A percentile compares a stretch with the other conserved stretches of the same genome.
Conservation (phyloP, 2,888 invertebrate species). For the Hirtodrosophila duncani region DNA sequence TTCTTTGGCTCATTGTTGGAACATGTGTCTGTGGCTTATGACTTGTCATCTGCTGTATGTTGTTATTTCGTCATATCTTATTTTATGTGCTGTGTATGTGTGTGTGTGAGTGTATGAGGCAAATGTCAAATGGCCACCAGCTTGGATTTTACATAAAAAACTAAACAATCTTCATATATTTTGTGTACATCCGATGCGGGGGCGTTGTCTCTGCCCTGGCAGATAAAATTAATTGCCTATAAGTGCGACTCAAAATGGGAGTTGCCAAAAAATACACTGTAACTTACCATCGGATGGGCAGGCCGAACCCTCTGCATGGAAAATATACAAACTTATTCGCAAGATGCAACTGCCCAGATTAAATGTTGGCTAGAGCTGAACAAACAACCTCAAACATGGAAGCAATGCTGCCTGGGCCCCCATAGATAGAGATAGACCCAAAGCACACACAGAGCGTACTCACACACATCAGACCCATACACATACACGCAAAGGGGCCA, state of each 20-base stretch:
- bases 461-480: conserved; percentile 8
- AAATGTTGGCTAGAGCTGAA: conserved; percentile 43
- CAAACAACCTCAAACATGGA: conserved; percentile 59
- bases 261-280: too few relatives aligned
- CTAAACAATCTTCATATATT: too few relatives aligned
- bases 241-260: conserved; percentile 40
- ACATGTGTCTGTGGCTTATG: conserved; percentile 44
- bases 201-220: conserved; percentile 31
- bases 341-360: conserved; percentile 55
- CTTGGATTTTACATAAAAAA: conserved; percentile 15
- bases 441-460: conserved; percentile 12
- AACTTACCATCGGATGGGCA: too few relatives aligned
- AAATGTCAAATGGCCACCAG: conserved; percentile 39
- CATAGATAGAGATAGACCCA: conserved; percentile 55
- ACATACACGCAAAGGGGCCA: conserved; percentile 24
- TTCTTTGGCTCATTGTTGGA: neutral
- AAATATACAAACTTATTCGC: conserved; percentile 48
- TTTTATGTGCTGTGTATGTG: conserved; percentile 6
- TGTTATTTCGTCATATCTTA: conserved; percentile 2
- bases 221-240: conserved; percentile 56
- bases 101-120: conserved; percentile 23
- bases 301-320: conserved; percentile 19
- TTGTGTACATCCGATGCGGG: too few relatives aligned
- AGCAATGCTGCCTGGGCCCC: conserved; percentile 38
- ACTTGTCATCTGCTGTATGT: conserved; percentile 17